Evolutionary conservation across 2,797 vertebrate genomes (phyloP).

Genomic region (Clamator glandarius): DNA sequence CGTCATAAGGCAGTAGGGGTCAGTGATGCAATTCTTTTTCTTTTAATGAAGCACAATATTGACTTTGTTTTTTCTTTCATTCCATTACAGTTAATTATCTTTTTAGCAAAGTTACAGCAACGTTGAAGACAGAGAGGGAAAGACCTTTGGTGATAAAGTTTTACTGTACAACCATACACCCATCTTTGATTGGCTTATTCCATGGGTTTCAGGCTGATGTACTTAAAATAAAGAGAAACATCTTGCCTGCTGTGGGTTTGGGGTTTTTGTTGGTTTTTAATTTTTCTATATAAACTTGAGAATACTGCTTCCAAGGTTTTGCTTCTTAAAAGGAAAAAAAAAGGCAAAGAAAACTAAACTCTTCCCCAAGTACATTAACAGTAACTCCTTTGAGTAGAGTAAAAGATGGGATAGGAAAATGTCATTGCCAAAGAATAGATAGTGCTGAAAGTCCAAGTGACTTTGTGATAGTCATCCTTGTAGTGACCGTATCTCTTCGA

Average conservation of each 20-base stretch:
- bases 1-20: background rate
- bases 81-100: background rate
- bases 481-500: background rate
- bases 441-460: background rate
- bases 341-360: background rate
- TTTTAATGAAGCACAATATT: background rate
- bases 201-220: background rate
- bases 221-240: background rate
- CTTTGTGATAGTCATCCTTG: background rate
- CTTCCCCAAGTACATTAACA: background rate
- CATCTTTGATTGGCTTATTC: background rate
- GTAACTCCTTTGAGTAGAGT: background rate
- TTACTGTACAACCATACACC: background rate
- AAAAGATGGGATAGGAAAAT: background rate
- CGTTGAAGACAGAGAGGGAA: background rate
- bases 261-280: background rate
- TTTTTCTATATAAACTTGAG: background rate
- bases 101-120: background rate
- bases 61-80: background rate
- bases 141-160: background rate
- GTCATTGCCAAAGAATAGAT: background rate
- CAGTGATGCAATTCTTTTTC: background rate
- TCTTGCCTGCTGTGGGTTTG: background rate
- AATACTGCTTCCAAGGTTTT: no score
- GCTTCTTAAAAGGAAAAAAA: no score